Evolutionary conservation across 2,888 invertebrate genomes (phyloP).

Genomic region (Rotaria sp.): DNA sequence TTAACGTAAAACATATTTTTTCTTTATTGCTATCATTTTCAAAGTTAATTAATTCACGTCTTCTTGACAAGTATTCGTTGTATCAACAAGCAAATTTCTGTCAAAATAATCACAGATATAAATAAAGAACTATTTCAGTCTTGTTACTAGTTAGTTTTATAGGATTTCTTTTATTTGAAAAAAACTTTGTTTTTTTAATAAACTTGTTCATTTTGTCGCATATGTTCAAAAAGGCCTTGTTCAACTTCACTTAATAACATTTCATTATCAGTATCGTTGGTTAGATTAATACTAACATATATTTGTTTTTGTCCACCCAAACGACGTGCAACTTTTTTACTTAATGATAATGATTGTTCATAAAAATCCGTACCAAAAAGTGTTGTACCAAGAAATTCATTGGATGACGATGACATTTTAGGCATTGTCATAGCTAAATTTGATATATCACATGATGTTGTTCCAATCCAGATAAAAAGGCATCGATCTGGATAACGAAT

Average conservation of each 20-base stretch:
- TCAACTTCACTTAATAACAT: background rate
- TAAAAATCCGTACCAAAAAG: background rate
- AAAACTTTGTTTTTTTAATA: background rate
- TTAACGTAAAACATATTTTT: too few relatives aligned
- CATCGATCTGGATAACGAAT: conserved; percentile 25
- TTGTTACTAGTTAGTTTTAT: too few relatives aligned
- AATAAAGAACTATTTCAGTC: too few relatives aligned
- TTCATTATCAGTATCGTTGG: background rate
- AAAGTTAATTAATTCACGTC: too few relatives aligned
- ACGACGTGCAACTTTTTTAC: conserved; percentile 1
- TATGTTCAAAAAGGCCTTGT: background rate
- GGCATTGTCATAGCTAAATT: conserved; percentile 20
- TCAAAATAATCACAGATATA: too few relatives aligned
- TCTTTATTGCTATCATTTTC: too few relatives aligned
- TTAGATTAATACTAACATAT: background rate
- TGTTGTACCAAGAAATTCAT: conserved; percentile 7
- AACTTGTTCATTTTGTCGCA: conserved; percentile 11
- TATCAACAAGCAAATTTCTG: too few relatives aligned
- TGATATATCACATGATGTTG: background rate
- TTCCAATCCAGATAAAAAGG: conserved; percentile 12
- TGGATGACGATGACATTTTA: background rate
- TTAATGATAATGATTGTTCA: conserved; percentile 8
- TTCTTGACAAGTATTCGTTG: too few relatives aligned
- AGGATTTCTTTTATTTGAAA: background rate
- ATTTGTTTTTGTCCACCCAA: background rate